phyloP scores from a whole-genome alignment of 2,797 vertebrate species.

The Phalloptychus januarius region DNA sequence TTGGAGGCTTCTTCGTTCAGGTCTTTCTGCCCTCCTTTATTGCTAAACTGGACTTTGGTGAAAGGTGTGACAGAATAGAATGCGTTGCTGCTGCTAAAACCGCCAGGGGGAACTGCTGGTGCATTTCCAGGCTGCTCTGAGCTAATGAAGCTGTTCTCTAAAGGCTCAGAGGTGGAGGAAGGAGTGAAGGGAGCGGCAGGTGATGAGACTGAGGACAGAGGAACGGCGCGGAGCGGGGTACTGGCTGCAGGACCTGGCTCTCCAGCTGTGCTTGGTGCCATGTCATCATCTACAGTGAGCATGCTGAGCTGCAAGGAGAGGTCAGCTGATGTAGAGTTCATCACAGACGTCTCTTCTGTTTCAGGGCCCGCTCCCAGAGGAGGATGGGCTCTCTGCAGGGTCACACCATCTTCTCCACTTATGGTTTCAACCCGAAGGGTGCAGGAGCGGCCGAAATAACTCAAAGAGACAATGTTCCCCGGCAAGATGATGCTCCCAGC shows the following conservation, averaged over 20 bases:
- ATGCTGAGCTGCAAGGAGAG: conserved; percentile 83
- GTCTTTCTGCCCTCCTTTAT: conserved; percentile 19
- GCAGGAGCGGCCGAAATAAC: conserved; percentile 87
- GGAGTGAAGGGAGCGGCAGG: conserved; percentile 51
- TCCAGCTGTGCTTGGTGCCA: conserved; percentile 8
- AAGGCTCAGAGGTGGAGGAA: conserved; percentile 37
- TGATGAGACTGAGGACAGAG: conserved; percentile 22
- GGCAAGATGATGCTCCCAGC: conserved; percentile 89
- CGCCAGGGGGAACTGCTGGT: conserved; percentile 59
- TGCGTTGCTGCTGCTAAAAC: conserved; percentile 68
- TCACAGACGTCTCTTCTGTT: conserved; percentile 42
- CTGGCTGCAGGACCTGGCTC: conserved; percentile 62
- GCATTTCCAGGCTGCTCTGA: conserved; percentile 22
- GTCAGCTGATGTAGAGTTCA: conserved; percentile 76
- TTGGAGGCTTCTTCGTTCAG: conserved; percentile 41
- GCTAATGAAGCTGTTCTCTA: conserved; percentile 13
- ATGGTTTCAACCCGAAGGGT: conserved; percentile 80
- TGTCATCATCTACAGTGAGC: conserved; percentile 70
- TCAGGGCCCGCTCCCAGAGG: conserved; percentile 24
- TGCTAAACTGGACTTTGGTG: conserved; percentile 81
- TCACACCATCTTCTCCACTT: conserved; percentile 84
- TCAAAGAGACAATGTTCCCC: conserved; percentile 84
- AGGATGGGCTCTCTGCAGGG: conserved; percentile 56
- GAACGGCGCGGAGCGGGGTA: conserved; percentile 71
- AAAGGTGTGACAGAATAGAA: conserved; percentile 87